These are phyloP conservation scores for Marisa cornuarietis DNA, from an alignment of 1,140 invertebrate species.

Conservation along the genomic window DNA sequence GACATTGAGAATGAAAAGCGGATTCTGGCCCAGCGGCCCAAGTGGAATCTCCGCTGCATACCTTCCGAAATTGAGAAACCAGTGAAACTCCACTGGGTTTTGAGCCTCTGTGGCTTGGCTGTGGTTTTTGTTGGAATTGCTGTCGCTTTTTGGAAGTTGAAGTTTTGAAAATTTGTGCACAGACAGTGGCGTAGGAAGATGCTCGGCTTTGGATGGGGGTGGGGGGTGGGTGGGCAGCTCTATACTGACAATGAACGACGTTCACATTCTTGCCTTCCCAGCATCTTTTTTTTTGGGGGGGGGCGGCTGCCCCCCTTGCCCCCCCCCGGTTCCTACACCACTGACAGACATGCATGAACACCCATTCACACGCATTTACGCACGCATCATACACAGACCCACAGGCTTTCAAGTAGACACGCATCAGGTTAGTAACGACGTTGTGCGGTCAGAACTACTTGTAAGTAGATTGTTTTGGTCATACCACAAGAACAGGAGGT, in stretches of 20 bases:
- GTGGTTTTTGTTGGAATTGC: background rate
- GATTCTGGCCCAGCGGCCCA: background rate
- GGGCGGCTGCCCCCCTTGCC: too few relatives aligned
- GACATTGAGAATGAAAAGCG: background rate
- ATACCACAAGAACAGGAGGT: too few relatives aligned
- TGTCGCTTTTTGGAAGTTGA: background rate
- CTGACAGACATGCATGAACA: background rate
- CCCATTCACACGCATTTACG: background rate
- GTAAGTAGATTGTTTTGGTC: too few relatives aligned
- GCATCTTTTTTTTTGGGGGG: too few relatives aligned
- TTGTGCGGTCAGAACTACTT: too few relatives aligned
- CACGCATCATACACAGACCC: background rate
- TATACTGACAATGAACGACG: too few relatives aligned
- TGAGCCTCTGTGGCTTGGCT: background rate
- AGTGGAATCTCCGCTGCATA: slow-evolving; percentile 6
- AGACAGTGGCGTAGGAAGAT: too few relatives aligned
- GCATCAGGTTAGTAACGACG: background rate
- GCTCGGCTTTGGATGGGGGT: too few relatives aligned
- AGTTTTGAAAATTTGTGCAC: background rate
- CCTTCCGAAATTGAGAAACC: background rate
- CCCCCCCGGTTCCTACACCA: too few relatives aligned
- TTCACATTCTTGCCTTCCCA: too few relatives aligned
- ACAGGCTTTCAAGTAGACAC: background rate
- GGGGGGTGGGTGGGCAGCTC: too few relatives aligned
- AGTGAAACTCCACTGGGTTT: background rate